Evolutionary conservation across 2,888 invertebrate species (phyloP).

Genomic region (Chalcis sispes): DNA sequence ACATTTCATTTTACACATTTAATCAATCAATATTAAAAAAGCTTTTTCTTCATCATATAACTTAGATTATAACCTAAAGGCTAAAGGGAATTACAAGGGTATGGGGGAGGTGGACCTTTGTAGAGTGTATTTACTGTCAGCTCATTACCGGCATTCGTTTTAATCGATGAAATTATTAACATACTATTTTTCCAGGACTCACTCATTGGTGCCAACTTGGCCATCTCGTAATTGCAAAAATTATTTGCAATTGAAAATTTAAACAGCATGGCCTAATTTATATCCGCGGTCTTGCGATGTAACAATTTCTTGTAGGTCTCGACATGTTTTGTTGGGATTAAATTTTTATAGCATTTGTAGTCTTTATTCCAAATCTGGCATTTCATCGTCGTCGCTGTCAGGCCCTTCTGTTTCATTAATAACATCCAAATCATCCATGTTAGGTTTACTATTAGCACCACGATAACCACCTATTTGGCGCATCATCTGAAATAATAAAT

Average conservation of each 20-base stretch:
- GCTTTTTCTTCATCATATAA: conserved; percentile 69
- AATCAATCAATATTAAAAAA: conserved; percentile 70
- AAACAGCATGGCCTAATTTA: conserved; percentile 60
- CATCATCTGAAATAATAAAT: conserved; percentile 82
- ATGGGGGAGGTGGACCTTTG: conserved; percentile 44
- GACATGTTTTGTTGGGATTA: conserved; percentile 37
- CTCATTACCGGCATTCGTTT: conserved; percentile 32
- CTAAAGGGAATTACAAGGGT: conserved; percentile 63
- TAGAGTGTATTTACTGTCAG: conserved; percentile 45
- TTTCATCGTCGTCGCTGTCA: conserved; percentile 83
- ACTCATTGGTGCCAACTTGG: conserved; percentile 32
- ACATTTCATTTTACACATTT: conserved; percentile 67
- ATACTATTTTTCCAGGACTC: conserved; percentile 43
- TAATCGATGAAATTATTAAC: conserved; percentile 41
- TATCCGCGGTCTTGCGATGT: conserved; percentile 21
- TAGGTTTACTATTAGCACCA: conserved; percentile 80
- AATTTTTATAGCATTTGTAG: conserved; percentile 28
- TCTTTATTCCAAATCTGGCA: conserved; percentile 85
- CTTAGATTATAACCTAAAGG: conserved; percentile 70
- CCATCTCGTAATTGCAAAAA: conserved; percentile 59
- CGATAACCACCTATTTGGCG: conserved; percentile 86
- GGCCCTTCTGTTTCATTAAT: conserved; percentile 81
- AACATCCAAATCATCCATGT: conserved; percentile 85
- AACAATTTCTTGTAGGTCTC: conserved; percentile 49
- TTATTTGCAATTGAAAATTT: conserved; percentile 64